phyloP scores from a whole-genome alignment of 92 coral and sea anemone species.

The Diadumene lineata region DNA sequence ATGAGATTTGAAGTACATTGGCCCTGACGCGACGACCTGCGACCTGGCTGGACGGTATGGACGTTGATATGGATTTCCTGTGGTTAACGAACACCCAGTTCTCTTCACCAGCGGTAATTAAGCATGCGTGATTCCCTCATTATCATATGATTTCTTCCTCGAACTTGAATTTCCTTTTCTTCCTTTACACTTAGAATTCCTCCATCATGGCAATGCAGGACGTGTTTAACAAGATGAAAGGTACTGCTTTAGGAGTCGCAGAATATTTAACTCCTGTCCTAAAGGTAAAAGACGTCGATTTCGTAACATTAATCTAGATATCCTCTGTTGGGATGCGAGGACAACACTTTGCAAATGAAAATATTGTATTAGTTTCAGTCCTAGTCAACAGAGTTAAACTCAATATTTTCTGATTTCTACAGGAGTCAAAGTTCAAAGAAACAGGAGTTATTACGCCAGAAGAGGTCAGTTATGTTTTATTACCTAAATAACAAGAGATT shows the following conservation, averaged over 20 bases:
- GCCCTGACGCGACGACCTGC: too few relatives aligned
- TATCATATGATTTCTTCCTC: slow-evolving; percentile 6
- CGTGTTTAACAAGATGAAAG: slow-evolving; percentile 93
- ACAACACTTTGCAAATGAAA: too few relatives aligned
- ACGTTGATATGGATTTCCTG: neutral
- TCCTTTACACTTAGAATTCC: neutral
- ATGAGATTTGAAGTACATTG: too few relatives aligned
- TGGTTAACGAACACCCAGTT: neutral
- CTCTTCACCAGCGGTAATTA: neutral
- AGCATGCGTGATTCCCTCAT: neutral
- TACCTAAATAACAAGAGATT: neutral
- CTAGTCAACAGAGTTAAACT: too few relatives aligned
- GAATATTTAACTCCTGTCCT: slow-evolving; percentile 93
- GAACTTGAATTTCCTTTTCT: neutral
- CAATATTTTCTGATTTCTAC: neutral
- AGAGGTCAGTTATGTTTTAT: slow-evolving; percentile 59
- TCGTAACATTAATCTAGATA: neutral
- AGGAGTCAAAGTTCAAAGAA: slow-evolving; percentile 99
- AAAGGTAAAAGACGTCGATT: slow-evolving; percentile 56
- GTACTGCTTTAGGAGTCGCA: slow-evolving; percentile 98
- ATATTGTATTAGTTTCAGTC: slow-evolving; percentile 14
- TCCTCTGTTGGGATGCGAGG: neutral
- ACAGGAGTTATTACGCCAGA: slow-evolving; percentile 99
- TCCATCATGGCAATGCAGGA: slow-evolving; percentile 97
- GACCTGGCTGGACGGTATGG: too few relatives aligned